Evolutionary conservation across 2,113 vertebrate genomes (phyloP).

Genomic region (Erythrolamprus reginae): DNA sequence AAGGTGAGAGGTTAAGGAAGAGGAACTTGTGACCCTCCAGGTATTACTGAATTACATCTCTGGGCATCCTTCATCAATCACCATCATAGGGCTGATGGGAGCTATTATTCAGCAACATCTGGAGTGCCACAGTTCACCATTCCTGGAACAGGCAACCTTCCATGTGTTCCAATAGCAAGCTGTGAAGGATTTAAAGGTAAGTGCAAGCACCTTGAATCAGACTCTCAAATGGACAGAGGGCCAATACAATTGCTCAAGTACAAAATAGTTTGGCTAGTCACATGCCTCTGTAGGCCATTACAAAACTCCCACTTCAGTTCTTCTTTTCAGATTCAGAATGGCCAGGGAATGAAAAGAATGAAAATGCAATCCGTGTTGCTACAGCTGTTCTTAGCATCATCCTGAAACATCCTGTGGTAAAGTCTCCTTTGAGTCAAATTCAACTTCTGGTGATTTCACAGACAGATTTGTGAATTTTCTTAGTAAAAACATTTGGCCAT

Average conservation of each 20-base stretch:
- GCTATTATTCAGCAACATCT: not conserved
- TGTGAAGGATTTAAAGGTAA: not conserved
- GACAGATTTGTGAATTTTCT: not conserved
- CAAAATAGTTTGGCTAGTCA: not conserved
- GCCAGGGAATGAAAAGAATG: not conserved
- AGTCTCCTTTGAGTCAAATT: not conserved
- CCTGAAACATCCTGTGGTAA: not conserved
- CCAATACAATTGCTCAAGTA: not conserved
- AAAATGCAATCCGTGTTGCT: not conserved
- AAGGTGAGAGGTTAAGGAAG: not conserved
- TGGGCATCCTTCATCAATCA: not conserved
- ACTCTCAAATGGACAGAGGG: not conserved
- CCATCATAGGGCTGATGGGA: not conserved
- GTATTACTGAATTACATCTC: not conserved
- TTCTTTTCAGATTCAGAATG: not conserved
- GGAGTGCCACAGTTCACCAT: not conserved
- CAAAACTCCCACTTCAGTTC: not conserved
- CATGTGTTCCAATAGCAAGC: not conserved
- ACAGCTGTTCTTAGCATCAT: not conserved
- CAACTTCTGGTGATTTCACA: not conserved
- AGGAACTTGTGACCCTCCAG: not conserved
- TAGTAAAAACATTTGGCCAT: not conserved
- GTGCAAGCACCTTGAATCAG: too few species aligned
- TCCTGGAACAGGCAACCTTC: not conserved
- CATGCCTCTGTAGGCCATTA: not conserved